Conservation (phyloP, 2,888 invertebrate species). For the Plebejus argus region DNA sequence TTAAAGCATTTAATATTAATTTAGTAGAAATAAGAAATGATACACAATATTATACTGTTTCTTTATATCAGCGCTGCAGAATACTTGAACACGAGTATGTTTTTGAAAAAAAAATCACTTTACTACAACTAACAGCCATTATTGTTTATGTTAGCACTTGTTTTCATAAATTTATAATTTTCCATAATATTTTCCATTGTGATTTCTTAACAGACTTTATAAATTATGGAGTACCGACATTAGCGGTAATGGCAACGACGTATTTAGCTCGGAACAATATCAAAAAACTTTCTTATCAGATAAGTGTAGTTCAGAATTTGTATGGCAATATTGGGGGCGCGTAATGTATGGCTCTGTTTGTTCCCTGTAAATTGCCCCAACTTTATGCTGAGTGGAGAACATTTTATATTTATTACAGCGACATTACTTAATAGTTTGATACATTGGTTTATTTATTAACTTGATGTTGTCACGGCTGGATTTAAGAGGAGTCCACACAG, state of each 20-base stretch:
- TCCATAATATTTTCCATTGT: too few relatives aligned
- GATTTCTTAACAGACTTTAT: neutral
- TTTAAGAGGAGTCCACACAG: too few relatives aligned
- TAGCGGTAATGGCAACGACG: neutral
- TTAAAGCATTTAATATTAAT: too few relatives aligned
- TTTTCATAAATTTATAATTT: neutral
- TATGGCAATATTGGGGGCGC: constrained; percentile 6
- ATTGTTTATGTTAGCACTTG: too few relatives aligned
- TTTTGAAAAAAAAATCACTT: too few relatives aligned
- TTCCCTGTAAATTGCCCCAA: neutral
- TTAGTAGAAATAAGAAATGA: too few relatives aligned
- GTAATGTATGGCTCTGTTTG: constrained; percentile 22
- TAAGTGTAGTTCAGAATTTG: constrained; percentile 27
- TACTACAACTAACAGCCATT: too few relatives aligned
- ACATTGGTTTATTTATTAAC: neutral
- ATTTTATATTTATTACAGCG: neutral
- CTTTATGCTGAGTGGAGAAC: constrained; percentile 15
- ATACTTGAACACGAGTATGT: too few relatives aligned
- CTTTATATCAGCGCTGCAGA: too few relatives aligned
- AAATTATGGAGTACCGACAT: neutral
- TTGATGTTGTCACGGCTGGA: neutral
- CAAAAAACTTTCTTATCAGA: constrained; percentile 26
- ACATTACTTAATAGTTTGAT: neutral
- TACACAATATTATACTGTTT: too few relatives aligned
- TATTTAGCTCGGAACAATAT: neutral